Evolutionary conservation across 2,888 invertebrate species (phyloP).

Genomic region (Merodon equestris): DNA sequence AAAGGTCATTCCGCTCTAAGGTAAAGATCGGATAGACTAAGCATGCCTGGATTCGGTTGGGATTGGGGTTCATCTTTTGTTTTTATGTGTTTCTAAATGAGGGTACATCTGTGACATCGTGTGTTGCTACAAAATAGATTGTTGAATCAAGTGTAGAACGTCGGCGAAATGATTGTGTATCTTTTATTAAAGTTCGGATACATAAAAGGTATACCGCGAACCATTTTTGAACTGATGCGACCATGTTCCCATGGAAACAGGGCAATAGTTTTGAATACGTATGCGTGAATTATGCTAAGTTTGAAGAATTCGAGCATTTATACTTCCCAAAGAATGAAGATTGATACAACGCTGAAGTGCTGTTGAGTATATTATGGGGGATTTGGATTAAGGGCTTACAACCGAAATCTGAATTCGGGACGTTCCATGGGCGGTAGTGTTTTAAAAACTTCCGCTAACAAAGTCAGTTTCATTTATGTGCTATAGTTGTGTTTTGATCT

Average conservation of each 20-base stretch:
- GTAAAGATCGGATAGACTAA: slow-evolving; percentile 5
- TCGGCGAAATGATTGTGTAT: slow-evolving; percentile 43
- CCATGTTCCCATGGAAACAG: slow-evolving; percentile 50
- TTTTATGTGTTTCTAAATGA: slow-evolving; percentile 67
- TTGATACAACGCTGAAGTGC: slow-evolving; percentile 45
- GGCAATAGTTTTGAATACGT: slow-evolving; percentile 51
- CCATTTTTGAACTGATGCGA: slow-evolving; percentile 42
- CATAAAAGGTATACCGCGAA: slow-evolving; percentile 49
- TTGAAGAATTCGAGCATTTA: slow-evolving; percentile 43
- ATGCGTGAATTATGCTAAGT: slow-evolving; percentile 66
- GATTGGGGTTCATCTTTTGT: slow-evolving; percentile 51
- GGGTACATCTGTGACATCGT: slow-evolving; percentile 64
- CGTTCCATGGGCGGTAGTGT: slow-evolving; percentile 27
- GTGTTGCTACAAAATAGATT: slow-evolving; percentile 57
- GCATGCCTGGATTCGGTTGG: background rate
- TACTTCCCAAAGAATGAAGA: slow-evolving; percentile 49
- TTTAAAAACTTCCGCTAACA: slow-evolving; percentile 39
- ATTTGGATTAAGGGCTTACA: slow-evolving; percentile 45
- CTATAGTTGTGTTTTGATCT: slow-evolving; percentile 4
- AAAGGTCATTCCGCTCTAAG: slow-evolving; percentile 28
- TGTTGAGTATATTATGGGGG: slow-evolving; percentile 44
- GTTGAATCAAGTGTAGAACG: slow-evolving; percentile 42
- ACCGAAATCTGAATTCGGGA: slow-evolving; percentile 26
- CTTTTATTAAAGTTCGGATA: slow-evolving; percentile 32
- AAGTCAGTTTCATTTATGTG: slow-evolving; percentile 5